These are phyloP conservation scores for Pseudomyrmex flavicornis DNA, from an alignment of 1,140 invertebrate species.

Conservation along the genomic window DNA sequence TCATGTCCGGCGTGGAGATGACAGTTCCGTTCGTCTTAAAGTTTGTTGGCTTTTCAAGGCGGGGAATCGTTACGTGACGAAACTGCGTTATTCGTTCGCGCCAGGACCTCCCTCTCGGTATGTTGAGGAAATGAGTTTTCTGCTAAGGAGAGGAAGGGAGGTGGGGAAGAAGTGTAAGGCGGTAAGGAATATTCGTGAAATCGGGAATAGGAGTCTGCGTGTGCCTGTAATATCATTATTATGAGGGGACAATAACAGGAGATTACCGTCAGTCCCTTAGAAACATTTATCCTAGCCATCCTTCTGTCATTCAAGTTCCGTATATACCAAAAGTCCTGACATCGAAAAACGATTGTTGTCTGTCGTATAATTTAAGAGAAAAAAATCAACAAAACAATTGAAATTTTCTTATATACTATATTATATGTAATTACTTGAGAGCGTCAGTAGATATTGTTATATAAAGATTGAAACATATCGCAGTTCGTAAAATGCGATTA, in stretches of 20 bases:
- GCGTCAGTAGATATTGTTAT: neutral
- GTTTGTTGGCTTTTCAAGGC: conserved; percentile 74
- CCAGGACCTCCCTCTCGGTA: conserved; percentile 7
- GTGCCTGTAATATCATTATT: conserved; percentile 65
- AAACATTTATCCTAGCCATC: conserved; percentile 12
- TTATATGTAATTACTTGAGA: neutral
- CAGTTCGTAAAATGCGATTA: too few relatives aligned
- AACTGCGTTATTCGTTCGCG: conserved; percentile 73
- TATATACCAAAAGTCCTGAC: neutral
- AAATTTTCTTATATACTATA: too few relatives aligned
- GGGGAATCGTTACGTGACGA: conserved; percentile 77
- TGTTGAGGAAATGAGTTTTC: conserved; percentile 71
- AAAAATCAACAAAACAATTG: neutral
- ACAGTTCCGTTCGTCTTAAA: conserved; percentile 79
- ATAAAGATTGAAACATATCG: neutral
- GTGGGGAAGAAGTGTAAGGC: conserved; percentile 2
- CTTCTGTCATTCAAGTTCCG: conserved; percentile 23
- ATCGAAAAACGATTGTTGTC: conserved; percentile 20
- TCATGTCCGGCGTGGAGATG: conserved; percentile 81
- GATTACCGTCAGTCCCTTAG: conserved; percentile 52
- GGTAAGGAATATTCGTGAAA: conserved; percentile 21
- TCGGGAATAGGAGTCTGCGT: neutral
- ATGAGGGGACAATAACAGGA: conserved; percentile 50
- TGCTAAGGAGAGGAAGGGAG: conserved; percentile 9
- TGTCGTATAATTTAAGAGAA: neutral